These are phyloP conservation scores for Hesperia comma DNA, from an alignment of 2,888 invertebrate genomes.

Conservation along the genomic window DNA sequence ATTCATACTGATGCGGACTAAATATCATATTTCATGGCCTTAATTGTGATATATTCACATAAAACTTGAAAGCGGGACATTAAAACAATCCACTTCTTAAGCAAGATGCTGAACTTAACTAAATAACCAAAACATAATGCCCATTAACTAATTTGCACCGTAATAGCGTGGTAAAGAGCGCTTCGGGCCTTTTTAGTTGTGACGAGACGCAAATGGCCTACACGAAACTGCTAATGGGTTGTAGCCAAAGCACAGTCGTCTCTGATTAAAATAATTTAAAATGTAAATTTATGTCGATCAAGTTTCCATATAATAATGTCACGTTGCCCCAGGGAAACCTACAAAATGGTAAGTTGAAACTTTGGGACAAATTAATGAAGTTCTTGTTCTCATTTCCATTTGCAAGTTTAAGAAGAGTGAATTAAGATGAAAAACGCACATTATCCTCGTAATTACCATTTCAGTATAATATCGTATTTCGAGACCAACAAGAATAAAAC, in stretches of 20 bases:
- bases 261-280: background rate
- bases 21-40: too few species aligned
- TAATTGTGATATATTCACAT: too few species aligned
- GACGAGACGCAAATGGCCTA: background rate
- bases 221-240: slow-evolving; percentile 2
- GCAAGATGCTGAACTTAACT: background rate
- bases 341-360: slow-evolving; percentile 8
- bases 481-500: too few species aligned
- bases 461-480: too few species aligned
- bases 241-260: slow-evolving; percentile 9
- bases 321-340: slow-evolving; percentile 4
- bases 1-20: too few species aligned
- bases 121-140: background rate
- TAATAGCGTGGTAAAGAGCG: background rate
- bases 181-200: slow-evolving; percentile 3
- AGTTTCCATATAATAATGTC: slow-evolving; percentile 10
- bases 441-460: too few species aligned
- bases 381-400: slow-evolving; percentile 5
- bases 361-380: slow-evolving; percentile 5
- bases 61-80: too few species aligned
- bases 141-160: background rate
- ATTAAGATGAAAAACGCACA: slow-evolving; percentile 2
- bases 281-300: slow-evolving; percentile 10
- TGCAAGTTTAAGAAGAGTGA: background rate
- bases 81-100: background rate